Evolutionary conservation across 2,113 vertebrate genomes (phyloP).

Genomic region (Arizona elegans): DNA sequence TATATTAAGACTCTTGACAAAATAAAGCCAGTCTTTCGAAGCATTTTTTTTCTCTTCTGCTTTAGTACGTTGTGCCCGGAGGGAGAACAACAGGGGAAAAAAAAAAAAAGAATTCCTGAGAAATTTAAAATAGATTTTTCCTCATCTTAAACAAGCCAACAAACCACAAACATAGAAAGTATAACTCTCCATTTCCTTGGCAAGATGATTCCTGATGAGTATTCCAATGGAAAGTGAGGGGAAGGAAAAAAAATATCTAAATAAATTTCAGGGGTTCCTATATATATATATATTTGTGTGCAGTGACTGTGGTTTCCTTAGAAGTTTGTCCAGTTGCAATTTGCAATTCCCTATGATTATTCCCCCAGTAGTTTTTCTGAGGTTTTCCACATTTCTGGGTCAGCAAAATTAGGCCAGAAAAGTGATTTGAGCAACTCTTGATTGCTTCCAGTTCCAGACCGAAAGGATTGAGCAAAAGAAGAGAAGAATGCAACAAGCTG

Average conservation of each 20-base stretch:
- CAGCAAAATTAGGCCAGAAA: conserved; percentile 13
- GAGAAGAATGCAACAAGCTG: neutral
- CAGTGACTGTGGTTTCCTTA: neutral
- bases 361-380: neutral
- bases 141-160: neutral
- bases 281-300: neutral
- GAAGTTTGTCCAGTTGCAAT: neutral
- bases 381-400: neutral
- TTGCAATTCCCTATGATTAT: neutral
- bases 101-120: neutral
- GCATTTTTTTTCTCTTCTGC: neutral
- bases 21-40: too few species aligned
- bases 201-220: neutral
- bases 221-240: neutral
- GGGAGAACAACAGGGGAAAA: neutral
- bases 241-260: neutral
- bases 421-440: neutral
- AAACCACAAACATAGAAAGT: neutral
- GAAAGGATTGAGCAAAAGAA: neutral
- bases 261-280: neutral
- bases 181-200: neutral
- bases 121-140: neutral
- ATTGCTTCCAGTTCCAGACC: neutral
- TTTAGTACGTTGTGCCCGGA: neutral
- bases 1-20: neutral